Evolutionary conservation across 2,797 vertebrate species (phyloP), one percentile per base, ranked within the genome.

Genomic region (Syngnathus acus): DNA sequence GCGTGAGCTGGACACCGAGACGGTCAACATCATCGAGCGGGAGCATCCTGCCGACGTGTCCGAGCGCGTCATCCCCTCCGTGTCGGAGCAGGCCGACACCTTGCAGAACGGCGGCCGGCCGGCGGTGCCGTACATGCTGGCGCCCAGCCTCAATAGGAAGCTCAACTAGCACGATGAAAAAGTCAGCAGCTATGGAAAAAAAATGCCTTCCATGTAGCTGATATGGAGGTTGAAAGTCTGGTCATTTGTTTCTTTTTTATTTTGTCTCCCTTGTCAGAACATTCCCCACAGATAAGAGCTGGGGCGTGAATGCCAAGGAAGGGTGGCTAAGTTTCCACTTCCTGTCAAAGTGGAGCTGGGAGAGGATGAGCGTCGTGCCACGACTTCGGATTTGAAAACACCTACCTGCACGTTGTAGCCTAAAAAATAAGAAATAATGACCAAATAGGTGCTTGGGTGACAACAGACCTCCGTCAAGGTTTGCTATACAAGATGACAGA

Each of bases 1-100:
- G 6, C 90, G 57, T 79, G 91, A 45, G 75, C 90, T 37, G 63
- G 78, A 93, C 78, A 92, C 91, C 7, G 95, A 97, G 62, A 93
- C 92, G 83, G 72, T 84, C 66, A 86, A 82, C 73, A 87, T 87
- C 68, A 82, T 84, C 9, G 61, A 79, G 11, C 54, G 1, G 2
- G 84, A 87, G 21, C 75, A 85, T 43, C 2, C 71, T 48, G 70
- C 32, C 5, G 71, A 77, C 37, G 65, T 76, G 66, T 6, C 75
- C 55, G 23, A 54, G 0, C 47, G 4, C 64, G 68, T n/a, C 65
- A 89, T 92, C 68, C 40, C 89, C 0, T 89, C 89, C 1, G 89
- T 91, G 57, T 89, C 83, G 0, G 73, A 86, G 11, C 86, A 89
- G 73, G 86, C 89, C 0, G 86, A 81, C 11, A 70, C 78, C 1